phyloP scores from a whole-genome alignment of 2,888 invertebrate species.

The Octodonta nipae region DNA sequence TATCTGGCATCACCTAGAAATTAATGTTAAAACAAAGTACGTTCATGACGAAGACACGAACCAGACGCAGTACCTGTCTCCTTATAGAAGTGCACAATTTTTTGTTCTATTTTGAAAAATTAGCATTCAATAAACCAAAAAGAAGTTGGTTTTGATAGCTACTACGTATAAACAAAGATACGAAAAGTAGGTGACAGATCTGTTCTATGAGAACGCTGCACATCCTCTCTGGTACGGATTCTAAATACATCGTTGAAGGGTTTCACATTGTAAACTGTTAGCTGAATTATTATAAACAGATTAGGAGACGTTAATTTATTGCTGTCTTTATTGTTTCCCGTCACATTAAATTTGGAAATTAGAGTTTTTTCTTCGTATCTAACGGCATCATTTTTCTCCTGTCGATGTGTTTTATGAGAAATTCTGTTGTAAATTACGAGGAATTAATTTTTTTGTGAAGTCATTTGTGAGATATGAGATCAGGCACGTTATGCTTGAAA shows the following conservation, averaged over 20 bases:
- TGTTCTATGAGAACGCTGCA: slow-evolving; percentile 8
- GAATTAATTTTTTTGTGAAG: too few relatives aligned
- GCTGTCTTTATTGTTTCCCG: slow-evolving; percentile 26
- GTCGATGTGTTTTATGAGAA: too few relatives aligned
- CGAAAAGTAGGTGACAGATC: slow-evolving; percentile 24
- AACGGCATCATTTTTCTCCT: too few relatives aligned
- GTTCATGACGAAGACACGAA: slow-evolving; percentile 10
- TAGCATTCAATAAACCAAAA: slow-evolving; percentile 12
- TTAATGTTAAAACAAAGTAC: slow-evolving; percentile 10
- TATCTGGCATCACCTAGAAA: slow-evolving; percentile 12
- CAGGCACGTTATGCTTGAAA: too few relatives aligned
- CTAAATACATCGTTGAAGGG: slow-evolving; percentile 20
- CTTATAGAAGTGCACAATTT: slow-evolving; percentile 8
- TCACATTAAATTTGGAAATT: slow-evolving; percentile 8
- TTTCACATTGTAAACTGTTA: slow-evolving; percentile 27
- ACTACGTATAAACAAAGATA: slow-evolving; percentile 23
- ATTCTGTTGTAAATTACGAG: too few relatives aligned
- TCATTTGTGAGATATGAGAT: too few relatives aligned
- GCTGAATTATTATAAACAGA: slow-evolving; percentile 30
- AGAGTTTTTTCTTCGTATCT: too few relatives aligned
- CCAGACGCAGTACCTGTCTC: slow-evolving; percentile 11
- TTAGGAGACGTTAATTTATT: slow-evolving; percentile 27
- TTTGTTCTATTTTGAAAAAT: slow-evolving; percentile 11
- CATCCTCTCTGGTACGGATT: slow-evolving; percentile 17
- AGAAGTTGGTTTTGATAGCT: slow-evolving; percentile 8